A percentile compares a stretch with the other conserved stretches of the same genome.
phyloP scores from a whole-genome alignment of 2,113 vertebrate genomes.

The Nycticorax nycticorax region DNA sequence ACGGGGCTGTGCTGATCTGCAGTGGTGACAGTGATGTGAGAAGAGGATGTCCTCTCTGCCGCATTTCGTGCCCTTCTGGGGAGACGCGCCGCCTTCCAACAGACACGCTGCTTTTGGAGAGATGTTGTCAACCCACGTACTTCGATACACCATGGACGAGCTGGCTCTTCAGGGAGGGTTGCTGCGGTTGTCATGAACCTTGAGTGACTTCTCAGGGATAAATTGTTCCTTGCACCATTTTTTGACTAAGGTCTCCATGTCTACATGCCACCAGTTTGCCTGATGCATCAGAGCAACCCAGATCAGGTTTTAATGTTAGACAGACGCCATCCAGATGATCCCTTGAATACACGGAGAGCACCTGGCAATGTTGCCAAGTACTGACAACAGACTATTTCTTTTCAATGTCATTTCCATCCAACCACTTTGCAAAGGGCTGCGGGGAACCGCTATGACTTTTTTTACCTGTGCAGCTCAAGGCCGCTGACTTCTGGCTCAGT shows the following conservation, averaged over 20 bases:
- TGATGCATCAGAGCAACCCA: background rate
- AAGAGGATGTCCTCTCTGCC: background rate
- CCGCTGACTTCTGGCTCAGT: background rate
- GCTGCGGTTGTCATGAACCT: fast-evolving
- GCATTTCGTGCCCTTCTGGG: background rate
- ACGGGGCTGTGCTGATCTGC: background rate
- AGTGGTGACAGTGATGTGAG: background rate
- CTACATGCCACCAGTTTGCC: background rate
- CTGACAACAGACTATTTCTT: background rate
- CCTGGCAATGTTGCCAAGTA: background rate
- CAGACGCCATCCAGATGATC: background rate
- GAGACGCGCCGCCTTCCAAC: fast-evolving
- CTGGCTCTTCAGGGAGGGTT: background rate
- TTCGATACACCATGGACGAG: background rate
- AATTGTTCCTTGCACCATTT: background rate
- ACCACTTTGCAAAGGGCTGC: background rate
- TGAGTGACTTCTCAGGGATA: background rate
- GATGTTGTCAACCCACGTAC: background rate
- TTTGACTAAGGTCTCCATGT: background rate
- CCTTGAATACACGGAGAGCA: background rate
- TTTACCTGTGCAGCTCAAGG: background rate
- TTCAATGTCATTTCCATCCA: background rate
- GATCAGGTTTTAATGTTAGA: background rate
- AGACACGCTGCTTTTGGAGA: background rate
- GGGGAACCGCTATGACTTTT: background rate